These are phyloP conservation scores for Vombatus ursinus DNA, from an alignment of 2,113 vertebrate genomes.

Conservation along the genomic window DNA sequence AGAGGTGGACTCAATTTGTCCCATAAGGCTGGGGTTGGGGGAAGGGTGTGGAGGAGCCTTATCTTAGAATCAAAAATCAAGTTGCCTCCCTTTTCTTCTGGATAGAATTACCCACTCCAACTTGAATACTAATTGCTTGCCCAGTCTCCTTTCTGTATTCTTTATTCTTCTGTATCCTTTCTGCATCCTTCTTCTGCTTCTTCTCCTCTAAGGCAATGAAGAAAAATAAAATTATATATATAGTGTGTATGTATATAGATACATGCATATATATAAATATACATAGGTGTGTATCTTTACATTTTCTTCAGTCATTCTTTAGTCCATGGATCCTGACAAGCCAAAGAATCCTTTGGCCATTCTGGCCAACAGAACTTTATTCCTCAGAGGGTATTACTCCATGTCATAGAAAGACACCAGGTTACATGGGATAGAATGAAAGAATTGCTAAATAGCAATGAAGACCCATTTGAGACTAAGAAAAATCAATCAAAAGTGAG, in stretches of 20 bases:
- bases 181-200: neutral
- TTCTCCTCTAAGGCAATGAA: neutral
- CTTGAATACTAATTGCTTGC: neutral
- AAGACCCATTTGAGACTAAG: neutral
- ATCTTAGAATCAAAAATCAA: neutral
- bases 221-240: neutral
- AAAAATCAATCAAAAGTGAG: neutral
- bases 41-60: neutral
- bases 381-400: neutral
- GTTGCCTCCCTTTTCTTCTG: neutral
- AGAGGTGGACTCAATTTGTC: neutral
- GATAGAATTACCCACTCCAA: neutral
- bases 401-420: neutral
- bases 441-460: neutral
- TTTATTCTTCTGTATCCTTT: no score
- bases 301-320: neutral
- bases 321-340: neutral
- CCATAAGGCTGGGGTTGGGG: neutral
- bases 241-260: no score
- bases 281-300: neutral
- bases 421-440: neutral
- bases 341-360: neutral
- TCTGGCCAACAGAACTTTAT: neutral
- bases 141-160: neutral
- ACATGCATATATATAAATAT: no score